A percentile compares a stretch with the other conserved stretches of the same genome.
These are phyloP conservation scores for Mnemiopsis leidyi DNA, from an alignment of 37 sponge, comb jelly and placozoan genomes.

Conservation along the genomic window DNA sequence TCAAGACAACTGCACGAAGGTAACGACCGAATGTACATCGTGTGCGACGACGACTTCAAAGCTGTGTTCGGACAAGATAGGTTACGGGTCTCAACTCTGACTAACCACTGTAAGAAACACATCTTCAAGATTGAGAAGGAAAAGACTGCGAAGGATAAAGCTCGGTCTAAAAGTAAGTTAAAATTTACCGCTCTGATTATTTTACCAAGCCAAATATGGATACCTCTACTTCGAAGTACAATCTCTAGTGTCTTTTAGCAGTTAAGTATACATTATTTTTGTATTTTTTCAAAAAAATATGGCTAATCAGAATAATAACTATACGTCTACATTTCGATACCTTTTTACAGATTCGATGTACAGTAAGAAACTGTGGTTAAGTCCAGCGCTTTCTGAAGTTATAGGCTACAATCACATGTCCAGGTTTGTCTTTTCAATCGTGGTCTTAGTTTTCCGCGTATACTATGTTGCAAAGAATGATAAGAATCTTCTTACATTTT, in stretches of 20 bases:
- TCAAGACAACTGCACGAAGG: slow-evolving; percentile 33
- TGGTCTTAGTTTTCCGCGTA: not conserved
- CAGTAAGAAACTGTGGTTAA: slow-evolving; percentile 48
- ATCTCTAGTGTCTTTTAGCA: too few species aligned
- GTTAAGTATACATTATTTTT: too few species aligned
- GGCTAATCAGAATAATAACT: too few species aligned
- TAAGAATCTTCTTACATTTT: too few species aligned
- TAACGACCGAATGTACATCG: slow-evolving; percentile 23
- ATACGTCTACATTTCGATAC: too few species aligned
- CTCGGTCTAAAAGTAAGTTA: not conserved
- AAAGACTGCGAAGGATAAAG: not conserved
- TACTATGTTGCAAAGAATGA: too few species aligned
- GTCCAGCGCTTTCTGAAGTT: slow-evolving; percentile 8
- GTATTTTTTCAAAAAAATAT: too few species aligned
- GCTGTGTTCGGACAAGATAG: slow-evolving; percentile 25
- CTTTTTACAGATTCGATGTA: slow-evolving; percentile 36
- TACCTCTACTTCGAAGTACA: too few species aligned
- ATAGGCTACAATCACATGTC: slow-evolving; percentile 42
- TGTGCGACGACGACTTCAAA: slow-evolving; percentile 59
- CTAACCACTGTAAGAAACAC: slow-evolving; percentile 61
- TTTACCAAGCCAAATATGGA: too few species aligned
- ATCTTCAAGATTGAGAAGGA: slow-evolving; percentile 57
- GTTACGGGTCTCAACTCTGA: slow-evolving; percentile 11
- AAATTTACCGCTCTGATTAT: too few species aligned
- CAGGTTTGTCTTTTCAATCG: not conserved